Conservation (phyloP, 2,888 invertebrate species). For the Orthosia cruda region DNA sequence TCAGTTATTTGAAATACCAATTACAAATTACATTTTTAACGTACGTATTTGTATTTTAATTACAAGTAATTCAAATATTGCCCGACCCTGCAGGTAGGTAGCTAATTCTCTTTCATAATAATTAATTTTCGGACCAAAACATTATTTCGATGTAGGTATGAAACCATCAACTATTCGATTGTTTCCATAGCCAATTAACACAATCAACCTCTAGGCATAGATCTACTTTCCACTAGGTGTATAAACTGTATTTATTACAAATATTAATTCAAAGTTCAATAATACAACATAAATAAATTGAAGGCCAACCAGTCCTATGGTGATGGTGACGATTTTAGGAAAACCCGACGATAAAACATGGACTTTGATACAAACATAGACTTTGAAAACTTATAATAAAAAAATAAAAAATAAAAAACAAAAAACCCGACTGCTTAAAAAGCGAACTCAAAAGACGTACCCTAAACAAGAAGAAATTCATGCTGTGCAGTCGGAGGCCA, state of each 20-base stretch:
- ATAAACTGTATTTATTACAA: constrained; percentile 13
- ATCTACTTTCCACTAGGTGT: no score
- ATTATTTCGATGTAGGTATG: constrained; percentile 1
- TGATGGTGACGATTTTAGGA: constrained; percentile 31
- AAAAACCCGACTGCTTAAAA: no score
- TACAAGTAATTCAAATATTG: constrained; percentile 67
- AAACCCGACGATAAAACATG: constrained; percentile 21
- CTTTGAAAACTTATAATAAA: no score
- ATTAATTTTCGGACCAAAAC: constrained; percentile 18
- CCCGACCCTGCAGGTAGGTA: constrained; percentile 2
- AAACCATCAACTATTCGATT: neutral
- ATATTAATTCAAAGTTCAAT: no score
- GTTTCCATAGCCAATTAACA: constrained; percentile 34
- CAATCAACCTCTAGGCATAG: neutral
- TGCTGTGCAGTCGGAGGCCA: no score
- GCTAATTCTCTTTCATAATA: constrained; percentile 2
- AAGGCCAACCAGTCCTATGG: neutral
- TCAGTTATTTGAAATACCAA: no score
- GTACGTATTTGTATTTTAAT: constrained; percentile 73
- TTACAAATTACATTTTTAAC: no score
- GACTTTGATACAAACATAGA: constrained; percentile 5
- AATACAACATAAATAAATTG: neutral
- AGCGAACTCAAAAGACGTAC: no score
- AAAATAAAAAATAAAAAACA: no score
- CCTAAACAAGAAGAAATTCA: no score